These are phyloP conservation scores for Sciaenops ocellatus DNA, from an alignment of 2,797 vertebrate species.

Conservation along the genomic window DNA sequence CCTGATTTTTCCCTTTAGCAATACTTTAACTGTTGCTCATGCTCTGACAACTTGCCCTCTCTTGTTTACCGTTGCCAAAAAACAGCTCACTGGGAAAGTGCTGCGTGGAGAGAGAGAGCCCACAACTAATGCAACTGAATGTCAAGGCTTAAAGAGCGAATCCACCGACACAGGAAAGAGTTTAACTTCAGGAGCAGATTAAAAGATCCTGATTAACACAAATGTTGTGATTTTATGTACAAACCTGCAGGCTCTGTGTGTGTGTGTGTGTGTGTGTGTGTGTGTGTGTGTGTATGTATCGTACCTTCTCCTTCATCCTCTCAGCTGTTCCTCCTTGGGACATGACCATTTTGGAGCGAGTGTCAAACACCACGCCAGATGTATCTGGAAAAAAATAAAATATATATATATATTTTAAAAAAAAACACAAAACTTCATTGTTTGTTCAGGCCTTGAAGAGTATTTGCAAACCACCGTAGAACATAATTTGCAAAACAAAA, in stretches of 20 bases:
- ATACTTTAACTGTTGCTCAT: conserved; percentile 5
- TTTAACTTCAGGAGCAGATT: conserved; percentile 17
- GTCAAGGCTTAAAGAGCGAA: neutral
- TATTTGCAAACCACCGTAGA: conserved; percentile 69
- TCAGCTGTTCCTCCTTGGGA: conserved; percentile 95
- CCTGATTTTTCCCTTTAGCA: neutral
- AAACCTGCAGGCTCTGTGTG: neutral
- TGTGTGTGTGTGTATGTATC: neutral
- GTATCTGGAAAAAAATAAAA: conserved; percentile 82
- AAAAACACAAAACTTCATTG: conserved; percentile 3
- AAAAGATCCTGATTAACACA: neutral
- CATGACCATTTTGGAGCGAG: conserved; percentile 95
- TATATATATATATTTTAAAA: neutral
- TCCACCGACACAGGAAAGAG: conserved; percentile 3
- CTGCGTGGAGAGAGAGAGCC: conserved; percentile 1
- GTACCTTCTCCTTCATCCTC: conserved; percentile 98
- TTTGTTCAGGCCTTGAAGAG: conserved; percentile 10
- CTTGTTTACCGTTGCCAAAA: conserved; percentile 23
- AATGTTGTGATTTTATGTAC: neutral
- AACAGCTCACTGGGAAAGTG: conserved; percentile 22
- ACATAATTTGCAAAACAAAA: conserved; percentile 83
- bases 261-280: too few relatives aligned
- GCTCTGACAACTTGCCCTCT: conserved; percentile 24
- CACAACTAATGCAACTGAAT: conserved; percentile 27
- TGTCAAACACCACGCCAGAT: conserved; percentile 95